Evolutionary conservation across 2,888 invertebrate genomes (phyloP).

Genomic region (Nasonovia ribisnigri): DNA sequence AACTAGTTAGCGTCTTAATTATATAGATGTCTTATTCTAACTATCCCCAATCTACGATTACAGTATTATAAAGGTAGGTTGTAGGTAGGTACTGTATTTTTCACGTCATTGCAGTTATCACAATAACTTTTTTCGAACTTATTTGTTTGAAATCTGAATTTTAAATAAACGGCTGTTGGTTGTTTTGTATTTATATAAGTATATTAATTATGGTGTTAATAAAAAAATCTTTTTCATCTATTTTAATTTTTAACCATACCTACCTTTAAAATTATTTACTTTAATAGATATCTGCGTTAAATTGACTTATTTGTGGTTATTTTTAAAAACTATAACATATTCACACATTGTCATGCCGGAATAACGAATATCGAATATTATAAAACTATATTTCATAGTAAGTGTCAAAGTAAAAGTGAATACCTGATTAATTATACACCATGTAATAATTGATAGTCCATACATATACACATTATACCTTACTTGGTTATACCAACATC

Average conservation of each 20-base stretch:
- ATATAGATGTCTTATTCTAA: neutral
- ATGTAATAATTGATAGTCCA: neutral
- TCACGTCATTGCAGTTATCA: neutral
- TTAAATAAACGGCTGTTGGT: neutral
- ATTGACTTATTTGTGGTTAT: neutral
- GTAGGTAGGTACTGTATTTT: neutral
- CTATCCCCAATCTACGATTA: neutral
- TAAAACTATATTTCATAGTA: neutral
- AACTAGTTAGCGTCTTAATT: neutral
- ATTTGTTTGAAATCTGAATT: neutral
- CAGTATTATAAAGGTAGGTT: neutral
- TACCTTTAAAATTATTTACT: neutral
- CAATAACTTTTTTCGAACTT: neutral
- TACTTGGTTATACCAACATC: neutral
- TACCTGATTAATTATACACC: neutral
- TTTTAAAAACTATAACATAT: neutral
- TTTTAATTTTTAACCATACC: neutral
- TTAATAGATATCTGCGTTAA: neutral
- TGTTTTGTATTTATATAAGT: neutral
- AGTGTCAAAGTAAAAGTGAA: neutral
- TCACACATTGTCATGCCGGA: neutral
- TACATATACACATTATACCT: neutral
- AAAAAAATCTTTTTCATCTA: neutral
- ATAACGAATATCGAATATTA: neutral
- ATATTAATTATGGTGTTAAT: neutral